Evolutionary conservation across 92 coral and sea anemone genomes (phyloP).

Genomic region (Parazoanthus swiftii): DNA sequence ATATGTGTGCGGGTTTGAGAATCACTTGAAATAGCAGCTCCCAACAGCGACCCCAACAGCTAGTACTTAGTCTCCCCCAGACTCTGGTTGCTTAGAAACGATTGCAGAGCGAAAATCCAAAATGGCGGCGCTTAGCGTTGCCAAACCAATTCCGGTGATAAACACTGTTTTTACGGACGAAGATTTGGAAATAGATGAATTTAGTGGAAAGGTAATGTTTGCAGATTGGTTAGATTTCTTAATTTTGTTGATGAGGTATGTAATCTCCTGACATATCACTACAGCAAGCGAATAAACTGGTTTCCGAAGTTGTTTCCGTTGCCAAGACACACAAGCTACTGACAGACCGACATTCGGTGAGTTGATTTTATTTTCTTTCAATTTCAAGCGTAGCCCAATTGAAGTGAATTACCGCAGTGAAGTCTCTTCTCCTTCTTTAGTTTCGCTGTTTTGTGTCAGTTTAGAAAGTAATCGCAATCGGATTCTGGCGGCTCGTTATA

Average conservation of each 20-base stretch:
- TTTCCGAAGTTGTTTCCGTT: constrained; percentile 64
- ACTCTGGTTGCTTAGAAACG: constrained; percentile 34
- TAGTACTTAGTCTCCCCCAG: too few species aligned
- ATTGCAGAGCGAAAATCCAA: constrained; percentile 44
- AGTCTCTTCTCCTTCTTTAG: not conserved
- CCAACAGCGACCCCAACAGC: too few species aligned
- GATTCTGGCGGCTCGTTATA: too few species aligned
- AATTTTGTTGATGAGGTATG: not conserved
- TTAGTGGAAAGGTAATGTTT: constrained; percentile 51
- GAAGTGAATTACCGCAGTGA: not conserved
- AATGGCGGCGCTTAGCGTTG: constrained; percentile 88
- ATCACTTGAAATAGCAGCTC: too few species aligned
- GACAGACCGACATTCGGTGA: constrained; percentile 92
- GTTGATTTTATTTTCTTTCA: constrained; percentile 23
- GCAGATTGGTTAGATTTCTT: not conserved
- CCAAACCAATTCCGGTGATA: constrained; percentile 84
- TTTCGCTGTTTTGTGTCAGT: not conserved
- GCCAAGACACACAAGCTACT: constrained; percentile 82
- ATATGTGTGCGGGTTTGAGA: too few species aligned
- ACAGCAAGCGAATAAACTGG: constrained; percentile 52
- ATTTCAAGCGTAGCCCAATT: not conserved
- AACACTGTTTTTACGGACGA: constrained; percentile 86
- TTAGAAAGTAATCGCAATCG: not conserved
- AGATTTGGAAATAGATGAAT: constrained; percentile 54
- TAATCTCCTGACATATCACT: not conserved